These are phyloP conservation scores for Limnephilus auricula DNA, from an alignment of 2,888 invertebrate genomes.

Conservation along the genomic window DNA sequence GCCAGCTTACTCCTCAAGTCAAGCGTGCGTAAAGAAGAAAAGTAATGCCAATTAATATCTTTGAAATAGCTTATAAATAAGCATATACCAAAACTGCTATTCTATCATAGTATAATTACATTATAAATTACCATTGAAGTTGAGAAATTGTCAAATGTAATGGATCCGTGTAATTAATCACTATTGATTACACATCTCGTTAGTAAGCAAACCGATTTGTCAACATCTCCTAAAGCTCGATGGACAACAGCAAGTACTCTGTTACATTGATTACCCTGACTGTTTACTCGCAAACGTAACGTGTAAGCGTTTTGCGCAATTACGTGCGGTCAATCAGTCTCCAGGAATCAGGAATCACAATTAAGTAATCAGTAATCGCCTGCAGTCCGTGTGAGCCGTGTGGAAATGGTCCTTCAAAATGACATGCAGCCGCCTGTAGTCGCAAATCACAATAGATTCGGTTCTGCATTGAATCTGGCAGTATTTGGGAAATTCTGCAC, in stretches of 20 bases:
- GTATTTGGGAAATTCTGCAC: neutral
- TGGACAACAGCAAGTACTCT: neutral
- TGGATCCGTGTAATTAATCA: neutral
- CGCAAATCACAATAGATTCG: neutral
- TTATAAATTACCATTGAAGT: neutral
- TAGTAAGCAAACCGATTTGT: neutral
- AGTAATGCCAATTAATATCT: too few relatives aligned
- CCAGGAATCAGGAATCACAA: neutral
- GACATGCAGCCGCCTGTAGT: neutral
- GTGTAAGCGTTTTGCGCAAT: neutral
- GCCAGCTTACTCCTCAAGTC: too few relatives aligned
- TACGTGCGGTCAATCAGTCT: constrained; percentile 13
- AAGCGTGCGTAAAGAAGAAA: too few relatives aligned
- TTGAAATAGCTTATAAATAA: too few relatives aligned
- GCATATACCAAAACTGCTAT: too few relatives aligned
- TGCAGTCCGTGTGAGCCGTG: neutral
- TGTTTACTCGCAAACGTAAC: neutral
- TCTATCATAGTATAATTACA: neutral
- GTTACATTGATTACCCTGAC: constrained; percentile 32
- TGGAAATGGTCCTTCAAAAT: too few relatives aligned
- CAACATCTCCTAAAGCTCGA: neutral
- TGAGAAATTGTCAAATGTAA: neutral
- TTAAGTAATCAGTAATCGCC: neutral
- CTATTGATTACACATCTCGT: neutral
- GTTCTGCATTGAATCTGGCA: neutral